Percentiles rank a stretch among this genome's conserved stretches.
Evolutionary conservation across 2,888 invertebrate genomes (phyloP).

Genomic region (Drosophila hamatofila): DNA sequence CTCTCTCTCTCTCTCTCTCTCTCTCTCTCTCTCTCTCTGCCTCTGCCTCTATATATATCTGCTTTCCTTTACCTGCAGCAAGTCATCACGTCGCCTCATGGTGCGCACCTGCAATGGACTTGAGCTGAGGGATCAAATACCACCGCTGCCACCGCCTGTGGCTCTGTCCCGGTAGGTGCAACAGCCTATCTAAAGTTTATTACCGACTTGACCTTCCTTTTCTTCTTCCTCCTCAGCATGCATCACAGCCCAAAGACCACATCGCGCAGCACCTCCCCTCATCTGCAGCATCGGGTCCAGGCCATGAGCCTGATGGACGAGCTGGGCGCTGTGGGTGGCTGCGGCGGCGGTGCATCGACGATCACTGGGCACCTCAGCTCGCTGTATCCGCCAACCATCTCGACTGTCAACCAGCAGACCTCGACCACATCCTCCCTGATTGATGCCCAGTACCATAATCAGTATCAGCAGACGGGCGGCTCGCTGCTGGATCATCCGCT

Average conservation of each 20-base stretch:
- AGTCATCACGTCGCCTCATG: slow-evolving; percentile 88
- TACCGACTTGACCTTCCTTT: background rate
- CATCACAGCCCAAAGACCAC: slow-evolving; percentile 85
- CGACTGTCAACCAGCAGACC: slow-evolving; percentile 83
- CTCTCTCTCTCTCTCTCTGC: too few species aligned
- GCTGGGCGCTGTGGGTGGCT: slow-evolving; percentile 49
- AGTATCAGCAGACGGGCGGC: slow-evolving; percentile 85
- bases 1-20: background rate
- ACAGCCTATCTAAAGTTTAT: background rate
- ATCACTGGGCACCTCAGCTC: slow-evolving; percentile 82
- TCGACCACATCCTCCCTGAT: slow-evolving; percentile 84
- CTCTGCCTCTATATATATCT: background rate
- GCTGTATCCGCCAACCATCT: slow-evolving; percentile 83
- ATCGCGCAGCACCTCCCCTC: slow-evolving; percentile 85
- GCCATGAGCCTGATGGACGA: slow-evolving; percentile 85
- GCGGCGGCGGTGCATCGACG: slow-evolving; percentile 72
- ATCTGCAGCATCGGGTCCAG: slow-evolving; percentile 85
- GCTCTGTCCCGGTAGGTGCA: slow-evolving; percentile 85
- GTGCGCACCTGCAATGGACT: slow-evolving; percentile 92
- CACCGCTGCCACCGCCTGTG: slow-evolving; percentile 87
- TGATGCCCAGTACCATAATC: slow-evolving; percentile 84
- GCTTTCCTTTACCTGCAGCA: slow-evolving; percentile 60
- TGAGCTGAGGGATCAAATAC: slow-evolving; percentile 89
- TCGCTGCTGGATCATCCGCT: slow-evolving; percentile 85
- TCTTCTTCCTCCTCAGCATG: slow-evolving; percentile 64